phyloP scores from a whole-genome alignment of 2,888 invertebrate species.

The Tholera decimalis region DNA sequence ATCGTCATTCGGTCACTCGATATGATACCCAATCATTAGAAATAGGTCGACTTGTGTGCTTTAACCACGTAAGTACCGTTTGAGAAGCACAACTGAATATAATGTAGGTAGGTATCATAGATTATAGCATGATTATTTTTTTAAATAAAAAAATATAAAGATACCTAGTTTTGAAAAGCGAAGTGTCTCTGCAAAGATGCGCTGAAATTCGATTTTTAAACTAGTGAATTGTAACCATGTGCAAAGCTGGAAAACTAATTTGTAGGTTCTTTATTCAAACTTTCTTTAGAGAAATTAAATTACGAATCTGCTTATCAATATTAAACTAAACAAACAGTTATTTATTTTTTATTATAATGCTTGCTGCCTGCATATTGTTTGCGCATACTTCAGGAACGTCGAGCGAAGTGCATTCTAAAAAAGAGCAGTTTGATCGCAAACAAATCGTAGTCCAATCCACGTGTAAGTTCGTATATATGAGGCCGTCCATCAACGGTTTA shows the following conservation, averaged over 20 bases:
- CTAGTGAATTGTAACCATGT: background rate
- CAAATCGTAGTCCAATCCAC: constrained; percentile 9
- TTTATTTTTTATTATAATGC: too few species aligned
- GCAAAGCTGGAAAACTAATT: too few species aligned
- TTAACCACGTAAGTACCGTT: background rate
- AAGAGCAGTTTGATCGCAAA: background rate
- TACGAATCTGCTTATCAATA: too few species aligned
- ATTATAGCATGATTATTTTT: too few species aligned
- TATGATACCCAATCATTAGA: constrained; percentile 38
- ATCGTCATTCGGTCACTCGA: constrained; percentile 41
- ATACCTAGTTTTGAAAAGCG: background rate
- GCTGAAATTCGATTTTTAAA: background rate
- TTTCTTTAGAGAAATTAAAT: too few species aligned
- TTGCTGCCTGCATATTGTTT: background rate
- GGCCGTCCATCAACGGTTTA: constrained; percentile 62
- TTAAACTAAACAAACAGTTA: too few species aligned
- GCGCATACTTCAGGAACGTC: background rate
- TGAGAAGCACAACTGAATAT: background rate
- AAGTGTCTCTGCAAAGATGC: background rate
- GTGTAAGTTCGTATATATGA: constrained; percentile 14
- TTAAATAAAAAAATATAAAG: too few species aligned
- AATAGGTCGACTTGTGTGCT: constrained; percentile 36
- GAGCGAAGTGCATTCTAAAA: constrained; percentile 6
- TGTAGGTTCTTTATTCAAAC: too few species aligned
- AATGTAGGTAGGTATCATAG: too few species aligned